Conservation (phyloP, 2,113 vertebrate genomes). For the Anoura caudifer region DNA sequence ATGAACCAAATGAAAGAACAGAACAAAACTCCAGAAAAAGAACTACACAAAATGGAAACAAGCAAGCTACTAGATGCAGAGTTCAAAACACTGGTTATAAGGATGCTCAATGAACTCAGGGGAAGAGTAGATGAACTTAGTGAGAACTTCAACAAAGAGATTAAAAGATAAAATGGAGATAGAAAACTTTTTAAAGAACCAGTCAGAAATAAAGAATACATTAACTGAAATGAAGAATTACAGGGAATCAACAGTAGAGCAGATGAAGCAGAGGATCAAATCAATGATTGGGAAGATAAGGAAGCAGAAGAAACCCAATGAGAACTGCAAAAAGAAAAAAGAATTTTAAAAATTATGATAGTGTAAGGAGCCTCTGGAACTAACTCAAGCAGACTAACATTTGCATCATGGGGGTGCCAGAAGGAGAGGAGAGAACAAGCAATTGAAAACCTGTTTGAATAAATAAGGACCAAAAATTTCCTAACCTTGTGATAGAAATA, state of each 20-base stretch:
- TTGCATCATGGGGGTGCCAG: background rate
- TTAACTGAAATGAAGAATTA: background rate
- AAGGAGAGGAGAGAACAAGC: background rate
- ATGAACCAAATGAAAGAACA: background rate
- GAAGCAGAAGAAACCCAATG: background rate
- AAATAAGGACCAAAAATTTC: background rate
- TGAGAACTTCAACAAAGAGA: background rate
- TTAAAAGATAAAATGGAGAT: background rate
- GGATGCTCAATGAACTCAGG: background rate
- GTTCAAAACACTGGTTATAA: background rate
- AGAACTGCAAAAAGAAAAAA: background rate
- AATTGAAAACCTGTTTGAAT: background rate
- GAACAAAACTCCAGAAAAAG: background rate
- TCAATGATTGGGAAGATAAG: background rate
- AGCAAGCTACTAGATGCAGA: background rate
- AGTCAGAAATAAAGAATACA: background rate
- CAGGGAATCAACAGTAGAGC: background rate
- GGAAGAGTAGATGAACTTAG: background rate
- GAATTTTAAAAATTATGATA: background rate
- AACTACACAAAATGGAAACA: background rate
- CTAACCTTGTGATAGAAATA: background rate
- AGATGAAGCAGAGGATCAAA: background rate
- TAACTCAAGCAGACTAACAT: background rate
- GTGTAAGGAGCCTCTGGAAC: background rate
- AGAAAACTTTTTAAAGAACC: background rate